Conservation (phyloP, 2,113 vertebrate species). For the Tachysurus vachellii region DNA sequence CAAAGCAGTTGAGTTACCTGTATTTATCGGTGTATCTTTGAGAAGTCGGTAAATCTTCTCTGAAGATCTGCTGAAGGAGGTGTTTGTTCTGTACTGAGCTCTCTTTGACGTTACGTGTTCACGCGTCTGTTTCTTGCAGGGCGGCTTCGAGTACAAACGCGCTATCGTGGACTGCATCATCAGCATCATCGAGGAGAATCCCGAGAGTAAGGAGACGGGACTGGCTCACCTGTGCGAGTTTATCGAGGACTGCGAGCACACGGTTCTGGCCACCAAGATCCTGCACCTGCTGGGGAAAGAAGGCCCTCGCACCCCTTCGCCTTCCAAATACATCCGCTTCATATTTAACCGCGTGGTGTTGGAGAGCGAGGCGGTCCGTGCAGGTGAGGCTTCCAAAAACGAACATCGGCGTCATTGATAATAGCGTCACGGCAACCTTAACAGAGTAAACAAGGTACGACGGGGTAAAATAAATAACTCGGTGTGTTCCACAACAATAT, state of each 20-base stretch:
- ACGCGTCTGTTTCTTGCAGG: slow-evolving; percentile 67
- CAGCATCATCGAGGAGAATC: slow-evolving; percentile 95
- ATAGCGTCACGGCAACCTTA: not conserved
- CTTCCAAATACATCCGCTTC: slow-evolving; percentile 98
- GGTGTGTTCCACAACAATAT: not conserved
- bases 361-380: slow-evolving; percentile 94
- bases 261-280: slow-evolving; percentile 95
- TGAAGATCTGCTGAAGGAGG: no score
- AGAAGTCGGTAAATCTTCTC: no score
- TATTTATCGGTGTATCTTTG: no score
- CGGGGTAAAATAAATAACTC: not conserved
- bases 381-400: slow-evolving; percentile 73
- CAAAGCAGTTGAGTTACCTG: no score
- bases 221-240: slow-evolving; percentile 97
- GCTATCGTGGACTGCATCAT: slow-evolving; percentile 98
- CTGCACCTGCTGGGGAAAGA: slow-evolving; percentile 94
- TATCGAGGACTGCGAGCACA: slow-evolving; percentile 98
- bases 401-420: no score
- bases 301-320: slow-evolving; percentile 86
- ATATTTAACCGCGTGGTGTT: slow-evolving; percentile 98
- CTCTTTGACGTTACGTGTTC: not conserved
- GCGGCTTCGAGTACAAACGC: slow-evolving; percentile 97
- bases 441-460: not conserved
- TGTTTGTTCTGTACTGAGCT: no score
- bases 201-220: slow-evolving; percentile 92